Percentiles rank a stretch among this genome's conserved stretches.
phyloP scores from a whole-genome alignment of 2,797 vertebrate species.

The Sarcophilus harrisii region DNA sequence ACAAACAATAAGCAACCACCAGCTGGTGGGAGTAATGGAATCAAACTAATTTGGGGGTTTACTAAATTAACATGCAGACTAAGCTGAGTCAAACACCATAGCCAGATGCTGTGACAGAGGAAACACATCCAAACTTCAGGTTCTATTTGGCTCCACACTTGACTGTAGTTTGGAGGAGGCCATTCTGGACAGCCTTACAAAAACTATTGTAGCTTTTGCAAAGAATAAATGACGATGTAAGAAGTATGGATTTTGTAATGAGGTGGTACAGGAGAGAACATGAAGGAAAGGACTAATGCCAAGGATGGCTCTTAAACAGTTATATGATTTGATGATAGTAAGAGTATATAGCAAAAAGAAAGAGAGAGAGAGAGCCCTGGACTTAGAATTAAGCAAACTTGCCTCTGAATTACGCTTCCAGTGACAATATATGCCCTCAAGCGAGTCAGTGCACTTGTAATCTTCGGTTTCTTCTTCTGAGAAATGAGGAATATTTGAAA shows the following conservation, averaged over 20 bases:
- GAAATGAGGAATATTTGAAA: neutral
- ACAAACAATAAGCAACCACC: conserved; percentile 16
- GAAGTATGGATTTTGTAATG: neutral
- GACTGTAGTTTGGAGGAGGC: neutral
- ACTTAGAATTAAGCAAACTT: neutral
- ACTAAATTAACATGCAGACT: neutral
- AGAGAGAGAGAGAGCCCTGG: neutral
- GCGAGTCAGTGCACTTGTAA: neutral
- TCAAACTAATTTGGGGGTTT: neutral
- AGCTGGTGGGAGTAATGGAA: neutral
- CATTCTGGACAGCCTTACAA: neutral
- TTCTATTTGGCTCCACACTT: neutral
- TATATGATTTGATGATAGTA: neutral
- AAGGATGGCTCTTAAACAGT: neutral
- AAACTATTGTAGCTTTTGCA: neutral
- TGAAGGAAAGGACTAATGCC: neutral
- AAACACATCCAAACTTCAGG: neutral
- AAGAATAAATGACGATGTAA: neutral
- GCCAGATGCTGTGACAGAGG: neutral
- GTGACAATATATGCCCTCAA: neutral
- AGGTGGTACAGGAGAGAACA: neutral
- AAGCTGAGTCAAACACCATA: neutral
- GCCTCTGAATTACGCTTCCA: neutral
- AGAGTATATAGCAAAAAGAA: neutral
- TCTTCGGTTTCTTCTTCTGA: neutral